These are phyloP conservation scores for Mobula birostris DNA, from an alignment of 2,113 vertebrate genomes.

Conservation along the genomic window DNA sequence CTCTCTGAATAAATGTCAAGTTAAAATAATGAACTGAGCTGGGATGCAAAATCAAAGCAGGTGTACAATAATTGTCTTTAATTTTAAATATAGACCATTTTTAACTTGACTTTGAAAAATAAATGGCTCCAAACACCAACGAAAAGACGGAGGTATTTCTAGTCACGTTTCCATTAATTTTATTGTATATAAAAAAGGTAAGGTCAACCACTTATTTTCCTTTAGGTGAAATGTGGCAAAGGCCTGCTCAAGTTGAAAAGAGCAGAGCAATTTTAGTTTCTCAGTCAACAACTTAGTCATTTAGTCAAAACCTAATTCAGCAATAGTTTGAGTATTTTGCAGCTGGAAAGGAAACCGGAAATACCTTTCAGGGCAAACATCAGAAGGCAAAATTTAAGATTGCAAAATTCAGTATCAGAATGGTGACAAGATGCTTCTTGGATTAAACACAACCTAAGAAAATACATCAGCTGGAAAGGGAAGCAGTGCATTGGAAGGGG, in stretches of 20 bases:
- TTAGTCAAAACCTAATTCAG: constrained; percentile 8
- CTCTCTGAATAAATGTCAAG: not conserved
- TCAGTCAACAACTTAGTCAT: not conserved
- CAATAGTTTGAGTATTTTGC: not conserved
- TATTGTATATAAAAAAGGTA: not conserved
- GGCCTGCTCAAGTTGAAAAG: not conserved
- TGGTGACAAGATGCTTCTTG: not conserved
- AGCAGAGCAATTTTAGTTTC: not conserved
- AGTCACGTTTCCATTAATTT: constrained; percentile 7
- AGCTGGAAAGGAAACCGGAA: constrained; percentile 30
- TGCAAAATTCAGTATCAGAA: constrained; percentile 30
- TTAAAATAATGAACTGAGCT: not conserved
- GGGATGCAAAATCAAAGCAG: not conserved
- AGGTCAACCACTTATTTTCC: not conserved
- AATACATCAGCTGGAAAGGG: not conserved
- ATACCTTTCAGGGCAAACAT: not conserved
- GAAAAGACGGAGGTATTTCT: constrained; percentile 3
- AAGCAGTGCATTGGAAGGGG: not conserved
- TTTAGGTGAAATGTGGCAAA: not conserved
- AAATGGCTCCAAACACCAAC: constrained; percentile 3
- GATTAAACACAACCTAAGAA: not conserved
- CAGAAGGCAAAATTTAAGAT: constrained; percentile 22
- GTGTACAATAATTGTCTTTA: constrained; percentile 23
- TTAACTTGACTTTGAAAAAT: not conserved
- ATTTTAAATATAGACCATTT: constrained; percentile 8